Percentiles rank a stretch among this genome's conserved stretches.
phyloP scores from a whole-genome alignment of 1,140 invertebrate genomes.

The Fopius arisanus region DNA sequence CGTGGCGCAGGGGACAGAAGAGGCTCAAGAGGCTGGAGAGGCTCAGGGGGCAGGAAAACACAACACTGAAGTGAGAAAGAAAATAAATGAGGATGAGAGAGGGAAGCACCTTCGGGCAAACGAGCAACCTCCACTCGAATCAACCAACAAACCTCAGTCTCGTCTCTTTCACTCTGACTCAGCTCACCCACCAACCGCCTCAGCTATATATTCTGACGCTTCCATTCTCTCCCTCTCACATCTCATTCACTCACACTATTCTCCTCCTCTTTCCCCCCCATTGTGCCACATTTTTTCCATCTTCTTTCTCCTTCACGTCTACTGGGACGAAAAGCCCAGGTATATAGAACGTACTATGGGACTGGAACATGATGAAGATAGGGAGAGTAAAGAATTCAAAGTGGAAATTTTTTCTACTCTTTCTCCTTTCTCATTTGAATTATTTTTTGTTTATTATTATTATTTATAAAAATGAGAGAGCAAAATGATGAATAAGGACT shows the following conservation, averaged over 20 bases:
- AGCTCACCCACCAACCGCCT: neutral
- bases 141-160: neutral
- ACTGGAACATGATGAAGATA: neutral
- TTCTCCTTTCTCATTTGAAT: neutral
- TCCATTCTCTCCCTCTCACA: neutral
- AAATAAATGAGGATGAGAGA: constrained; percentile 16
- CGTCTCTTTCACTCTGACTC: constrained; percentile 25
- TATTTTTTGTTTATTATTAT: constrained; percentile 8
- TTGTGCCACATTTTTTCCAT: neutral
- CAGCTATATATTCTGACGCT: neutral
- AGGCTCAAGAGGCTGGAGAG: neutral
- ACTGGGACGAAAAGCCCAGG: constrained; percentile 12
- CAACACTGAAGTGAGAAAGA: constrained; percentile 11
- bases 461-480: neutral
- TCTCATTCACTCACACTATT: neutral
- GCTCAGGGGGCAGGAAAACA: neutral
- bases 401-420: neutral
- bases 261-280: neutral
- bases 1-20: neutral
- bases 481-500: neutral
- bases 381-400: constrained; percentile 19
- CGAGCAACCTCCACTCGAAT: constrained; percentile 30
- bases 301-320: constrained; percentile 21
- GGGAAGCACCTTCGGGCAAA: constrained; percentile 36
- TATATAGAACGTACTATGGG: constrained; percentile 6